Base-by-base conservation (phyloP, 2,113 vertebrate species). In the Taurulus bubalis region DNA sequence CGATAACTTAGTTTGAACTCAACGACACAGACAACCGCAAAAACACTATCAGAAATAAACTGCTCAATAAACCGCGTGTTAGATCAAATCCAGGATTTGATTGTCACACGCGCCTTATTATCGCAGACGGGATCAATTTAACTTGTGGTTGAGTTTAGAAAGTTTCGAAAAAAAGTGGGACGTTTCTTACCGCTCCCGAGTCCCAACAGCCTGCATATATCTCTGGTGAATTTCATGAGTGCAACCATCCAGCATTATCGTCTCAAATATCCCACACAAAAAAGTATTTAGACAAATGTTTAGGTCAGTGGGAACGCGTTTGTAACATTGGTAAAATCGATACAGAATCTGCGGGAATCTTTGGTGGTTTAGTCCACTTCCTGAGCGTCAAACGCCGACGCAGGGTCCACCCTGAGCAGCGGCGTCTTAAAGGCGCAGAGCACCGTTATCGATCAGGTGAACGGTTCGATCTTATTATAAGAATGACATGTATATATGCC, bases 211-310 rank as follows among this genome's bases (percentile, higher is more conserved):
- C 94, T 90, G 91, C 91, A 95, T 64, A 95, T 89, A 60, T 93
- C 93, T 85, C 91, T 93, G 85, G 94, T 94, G 92, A 95, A 93
- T 83, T 91, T 95, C 95, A 95, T 95, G 77, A 94, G 92, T 68
- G 92, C 93, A 47, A 95, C 94, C 93, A 95, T 95, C 87, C 93
- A 91, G 93, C 95, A 95, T 95, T 91, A 92, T 95, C 90, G 34
- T 85, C 56, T 24, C 18, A 22, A 85, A 83, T 72, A 78, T 51
- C 71, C 30, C 55, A 22, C 49, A n/a, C 49, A 26, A n/a, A 63
- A 69, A 18, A 16, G 20, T 72, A 4, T 16, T 63, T 9, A 15
- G 51, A 62, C 63, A 32, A 71, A 36, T 22, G 26, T 62, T 80
- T 49, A 42, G 5, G 20, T 77, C 53, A 8, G 71, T 1, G 18